phyloP scores from a whole-genome alignment of 2,113 vertebrate genomes.

The Eptesicus fuscus region DNA sequence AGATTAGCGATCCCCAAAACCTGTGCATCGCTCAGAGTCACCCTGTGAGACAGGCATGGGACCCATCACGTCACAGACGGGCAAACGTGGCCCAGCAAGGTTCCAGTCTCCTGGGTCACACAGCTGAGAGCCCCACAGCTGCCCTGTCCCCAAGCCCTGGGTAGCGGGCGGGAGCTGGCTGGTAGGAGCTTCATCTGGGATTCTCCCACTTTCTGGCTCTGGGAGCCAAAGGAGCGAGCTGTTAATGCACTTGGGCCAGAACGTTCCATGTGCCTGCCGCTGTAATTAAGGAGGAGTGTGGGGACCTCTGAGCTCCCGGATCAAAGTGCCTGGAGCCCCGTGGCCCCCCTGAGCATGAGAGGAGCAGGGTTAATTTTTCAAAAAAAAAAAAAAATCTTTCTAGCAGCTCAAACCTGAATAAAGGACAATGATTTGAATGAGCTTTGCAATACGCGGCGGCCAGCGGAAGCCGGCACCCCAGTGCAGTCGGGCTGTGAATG shows the following conservation, averaged over 20 bases:
- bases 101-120: background rate
- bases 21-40: background rate
- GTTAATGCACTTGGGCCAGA: slow-evolving; percentile 68
- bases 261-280: slow-evolving; percentile 76
- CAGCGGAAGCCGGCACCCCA: background rate
- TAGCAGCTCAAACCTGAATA: background rate
- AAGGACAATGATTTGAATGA: background rate
- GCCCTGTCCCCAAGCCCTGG: accelerated
- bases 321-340: slow-evolving; percentile 32
- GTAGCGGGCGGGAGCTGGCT: accelerated
- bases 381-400: background rate
- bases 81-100: background rate
- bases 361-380: background rate
- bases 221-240: slow-evolving; percentile 36
- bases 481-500: background rate
- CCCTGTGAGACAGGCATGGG: background rate
- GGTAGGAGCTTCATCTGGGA: background rate
- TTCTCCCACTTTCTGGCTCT: slow-evolving; percentile 28
- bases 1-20: background rate
- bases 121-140: accelerated
- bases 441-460: background rate
- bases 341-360: background rate
- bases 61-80: accelerated
- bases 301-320: slow-evolving; percentile 50
- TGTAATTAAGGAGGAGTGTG: slow-evolving; percentile 77